phyloP scores from a whole-genome alignment of 2,888 invertebrate genomes.

The Hyposoter dolosus region DNA sequence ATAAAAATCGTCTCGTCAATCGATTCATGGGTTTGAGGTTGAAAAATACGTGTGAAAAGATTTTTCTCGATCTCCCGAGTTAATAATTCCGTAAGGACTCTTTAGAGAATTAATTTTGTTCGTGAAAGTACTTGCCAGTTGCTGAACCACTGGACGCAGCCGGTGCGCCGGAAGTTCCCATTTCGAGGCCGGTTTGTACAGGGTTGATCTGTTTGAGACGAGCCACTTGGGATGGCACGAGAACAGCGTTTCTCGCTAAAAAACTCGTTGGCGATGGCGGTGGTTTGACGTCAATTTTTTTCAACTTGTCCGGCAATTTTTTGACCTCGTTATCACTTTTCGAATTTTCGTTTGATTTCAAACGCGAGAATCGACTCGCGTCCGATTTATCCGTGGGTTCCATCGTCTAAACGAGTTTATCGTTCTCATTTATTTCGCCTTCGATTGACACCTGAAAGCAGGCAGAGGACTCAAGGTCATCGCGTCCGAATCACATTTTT shows the following conservation, averaged over 20 bases:
- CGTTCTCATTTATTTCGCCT: slow-evolving; percentile 53
- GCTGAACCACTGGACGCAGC: slow-evolving; percentile 78
- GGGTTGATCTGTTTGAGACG: slow-evolving; percentile 75
- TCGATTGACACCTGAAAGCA: not conserved
- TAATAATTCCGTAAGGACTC: not conserved
- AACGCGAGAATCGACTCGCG: slow-evolving; percentile 25
- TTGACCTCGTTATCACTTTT: slow-evolving; percentile 18
- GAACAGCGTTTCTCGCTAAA: slow-evolving; percentile 75
- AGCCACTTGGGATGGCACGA: slow-evolving; percentile 78
- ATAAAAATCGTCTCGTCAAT: not conserved
- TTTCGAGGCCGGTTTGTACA: slow-evolving; percentile 49
- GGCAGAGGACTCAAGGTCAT: not conserved
- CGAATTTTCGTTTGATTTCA: slow-evolving; percentile 46
- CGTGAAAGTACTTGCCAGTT: slow-evolving; percentile 76
- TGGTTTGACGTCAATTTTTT: slow-evolving; percentile 76
- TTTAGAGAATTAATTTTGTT: not conserved
- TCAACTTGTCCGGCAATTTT: slow-evolving; percentile 76
- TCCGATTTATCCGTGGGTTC: slow-evolving; percentile 62
- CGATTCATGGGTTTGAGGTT: not conserved
- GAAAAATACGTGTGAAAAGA: not conserved
- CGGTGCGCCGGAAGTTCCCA: slow-evolving; percentile 39
- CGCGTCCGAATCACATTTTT: not conserved
- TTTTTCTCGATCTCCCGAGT: not conserved
- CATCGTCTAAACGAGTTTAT: slow-evolving; percentile 49
- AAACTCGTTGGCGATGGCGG: slow-evolving; percentile 74